phyloP scores from a whole-genome alignment of 2,888 invertebrate species.

The Drosophila antonietae region DNA sequence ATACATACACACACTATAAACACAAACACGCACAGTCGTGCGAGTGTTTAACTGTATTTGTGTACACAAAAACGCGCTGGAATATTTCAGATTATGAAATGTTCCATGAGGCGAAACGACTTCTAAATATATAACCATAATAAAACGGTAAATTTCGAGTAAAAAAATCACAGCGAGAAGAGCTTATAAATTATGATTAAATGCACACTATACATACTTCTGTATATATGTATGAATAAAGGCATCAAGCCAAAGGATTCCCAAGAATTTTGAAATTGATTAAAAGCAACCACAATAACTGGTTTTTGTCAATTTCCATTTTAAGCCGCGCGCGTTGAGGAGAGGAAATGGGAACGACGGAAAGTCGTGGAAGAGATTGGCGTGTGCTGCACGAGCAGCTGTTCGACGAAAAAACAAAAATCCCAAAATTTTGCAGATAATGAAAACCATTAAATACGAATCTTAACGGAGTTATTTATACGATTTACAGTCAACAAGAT shows the following conservation, averaged over 20 bases:
- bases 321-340: conserved; percentile 50
- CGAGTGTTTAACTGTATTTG: background rate
- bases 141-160: conserved; percentile 36
- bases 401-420: background rate
- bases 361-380: conserved; percentile 15
- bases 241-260: conserved; percentile 26
- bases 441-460: conserved; percentile 70
- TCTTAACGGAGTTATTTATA: conserved; percentile 69
- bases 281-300: conserved; percentile 12
- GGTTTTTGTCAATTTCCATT: conserved; percentile 35
- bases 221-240: background rate
- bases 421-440: conserved; percentile 55
- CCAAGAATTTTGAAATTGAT: conserved; percentile 32
- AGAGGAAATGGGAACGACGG: conserved; percentile 19
- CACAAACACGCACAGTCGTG: background rate
- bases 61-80: background rate
- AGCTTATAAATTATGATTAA: conserved; percentile 1
- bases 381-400: conserved; percentile 12
- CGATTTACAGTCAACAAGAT: conserved; percentile 47
- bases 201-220: background rate
- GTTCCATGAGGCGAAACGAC: conserved; percentile 10
- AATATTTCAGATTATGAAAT: conserved; percentile 45
- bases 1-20: background rate
- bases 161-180: conserved; percentile 6
- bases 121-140: conserved; percentile 14